A percentile compares a stretch with the other conserved stretches of the same genome.
phyloP scores from a whole-genome alignment of 2,797 vertebrate species.

The Eleutherodactylus coqui region DNA sequence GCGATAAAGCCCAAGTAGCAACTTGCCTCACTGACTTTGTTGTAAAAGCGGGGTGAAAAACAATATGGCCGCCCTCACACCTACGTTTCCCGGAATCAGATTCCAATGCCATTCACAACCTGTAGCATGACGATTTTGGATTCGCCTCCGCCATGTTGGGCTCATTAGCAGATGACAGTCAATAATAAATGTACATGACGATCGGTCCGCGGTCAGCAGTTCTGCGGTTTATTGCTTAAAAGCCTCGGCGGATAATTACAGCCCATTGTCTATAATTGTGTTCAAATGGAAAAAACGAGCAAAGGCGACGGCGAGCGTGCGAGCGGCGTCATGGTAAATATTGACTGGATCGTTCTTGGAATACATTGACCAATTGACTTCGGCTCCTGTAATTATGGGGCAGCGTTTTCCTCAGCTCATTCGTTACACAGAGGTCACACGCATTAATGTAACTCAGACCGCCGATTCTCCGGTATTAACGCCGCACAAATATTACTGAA shows the following conservation, averaged over 20 bases:
- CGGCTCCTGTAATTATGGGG: conserved; percentile 64
- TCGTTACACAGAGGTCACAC: conserved; percentile 40
- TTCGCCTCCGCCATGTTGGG: background rate
- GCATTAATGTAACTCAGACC: conserved; percentile 58
- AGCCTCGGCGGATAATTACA: conserved; percentile 60
- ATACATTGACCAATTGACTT: conserved; percentile 61
- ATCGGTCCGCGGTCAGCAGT: background rate
- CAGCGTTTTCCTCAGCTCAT: conserved; percentile 49
- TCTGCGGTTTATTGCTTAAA: conserved; percentile 50
- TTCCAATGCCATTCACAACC: too few relatives aligned
- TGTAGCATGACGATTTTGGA: background rate
- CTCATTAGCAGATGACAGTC: background rate
- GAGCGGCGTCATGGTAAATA: conserved; percentile 64
- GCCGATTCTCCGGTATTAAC: background rate
- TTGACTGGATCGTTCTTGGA: conserved; percentile 66
- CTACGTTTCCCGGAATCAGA: too few relatives aligned
- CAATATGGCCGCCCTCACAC: too few relatives aligned
- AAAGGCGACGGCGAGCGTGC: conserved; percentile 46
- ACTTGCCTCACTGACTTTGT: too few relatives aligned
- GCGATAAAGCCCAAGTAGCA: too few relatives aligned
- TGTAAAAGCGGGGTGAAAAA: too few relatives aligned
- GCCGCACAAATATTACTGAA: conserved; percentile 33
- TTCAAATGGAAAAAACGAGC: conserved; percentile 53
- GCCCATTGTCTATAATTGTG: conserved; percentile 53
- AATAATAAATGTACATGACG: conserved; percentile 22